Evolutionary conservation across 2,888 invertebrate species (phyloP), one percentile per base, ranked within the genome.

Genomic region (Euproctis similis): DNA sequence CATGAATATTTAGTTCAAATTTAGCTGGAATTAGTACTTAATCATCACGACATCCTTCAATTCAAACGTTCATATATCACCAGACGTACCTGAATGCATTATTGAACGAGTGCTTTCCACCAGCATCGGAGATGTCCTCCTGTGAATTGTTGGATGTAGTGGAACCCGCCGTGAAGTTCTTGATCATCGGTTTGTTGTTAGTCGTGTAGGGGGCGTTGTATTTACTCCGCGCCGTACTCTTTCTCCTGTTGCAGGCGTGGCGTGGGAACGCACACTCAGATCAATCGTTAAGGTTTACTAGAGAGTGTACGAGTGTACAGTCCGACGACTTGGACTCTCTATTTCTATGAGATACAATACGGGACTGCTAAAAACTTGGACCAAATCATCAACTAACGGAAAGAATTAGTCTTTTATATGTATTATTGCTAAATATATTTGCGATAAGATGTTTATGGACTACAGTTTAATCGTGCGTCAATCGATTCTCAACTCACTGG

Each of bases 131-230:
- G 47, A 90, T 90, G 71, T 91, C 92, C 64, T 93, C 93, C 59
- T 92, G 92, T 9, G 92, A 90, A 76, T 91, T 90, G 85, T 91
- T 91, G 45, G 88, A 87, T 26, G 90, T 86, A 25, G 88, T 86
- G 31, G 89, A 86, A 4, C 87, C 87, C 7, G 85, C 86, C 18
- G 87, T 87, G 72, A 90, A 91, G 74, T 88, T 91, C 86, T 91
- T 92, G 53, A 89, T 88, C 52, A 90, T 89, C 26, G 93, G 92
- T 71, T 94, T 94, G 87, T 94, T 94, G 69, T 94, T 94, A 87
- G 93, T 94, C 69, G 88, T 88, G 85, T 93, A 94, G 32, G 94
- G 93, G 58, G 92, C 92, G 77, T 95, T 94, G 78, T 93, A 94
- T 78, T 94, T 94, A 27, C 21, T 30, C 75, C 92, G 91, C 76